Percentiles rank a stretch among this genome's conserved stretches.
Evolutionary conservation across 2,797 vertebrate genomes (phyloP).

Genomic region (Champsocephalus gunnari): DNA sequence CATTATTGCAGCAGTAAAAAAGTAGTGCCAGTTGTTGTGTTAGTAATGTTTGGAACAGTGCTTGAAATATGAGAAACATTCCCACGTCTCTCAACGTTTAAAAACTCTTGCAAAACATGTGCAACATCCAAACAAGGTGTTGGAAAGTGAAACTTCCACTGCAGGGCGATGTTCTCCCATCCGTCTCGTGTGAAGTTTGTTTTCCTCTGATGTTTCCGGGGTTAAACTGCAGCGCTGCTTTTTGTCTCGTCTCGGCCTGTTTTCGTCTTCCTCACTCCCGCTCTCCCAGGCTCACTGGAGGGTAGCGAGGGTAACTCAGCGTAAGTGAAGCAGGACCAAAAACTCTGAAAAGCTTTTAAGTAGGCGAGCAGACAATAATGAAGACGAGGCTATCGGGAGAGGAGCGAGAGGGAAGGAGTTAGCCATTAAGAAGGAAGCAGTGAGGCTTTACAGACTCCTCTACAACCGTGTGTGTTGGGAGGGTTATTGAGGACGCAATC

Average conservation of each 20-base stretch:
- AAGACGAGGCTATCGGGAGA: slow-evolving; percentile 60
- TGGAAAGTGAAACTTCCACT: neutral
- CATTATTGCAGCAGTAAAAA: neutral
- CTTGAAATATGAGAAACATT: slow-evolving; percentile 6
- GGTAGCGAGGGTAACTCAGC: slow-evolving; percentile 51
- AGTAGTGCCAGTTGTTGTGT: neutral
- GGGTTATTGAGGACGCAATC: slow-evolving; percentile 47
- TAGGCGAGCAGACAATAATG: slow-evolving; percentile 65
- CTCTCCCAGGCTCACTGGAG: slow-evolving; percentile 51
- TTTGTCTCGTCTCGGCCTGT: neutral
- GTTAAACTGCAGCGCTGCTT: neutral
- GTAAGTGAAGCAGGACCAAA: slow-evolving; percentile 54
- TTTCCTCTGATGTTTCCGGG: neutral
- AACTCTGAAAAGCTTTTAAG: slow-evolving; percentile 80
- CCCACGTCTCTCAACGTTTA: neutral
- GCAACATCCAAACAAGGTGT: neutral
- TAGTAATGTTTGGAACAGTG: neutral
- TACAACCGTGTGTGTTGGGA: slow-evolving; percentile 31
- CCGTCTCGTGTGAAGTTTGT: slow-evolving; percentile 11
- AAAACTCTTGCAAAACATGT: neutral
- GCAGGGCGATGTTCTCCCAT: neutral
- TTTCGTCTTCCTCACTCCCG: neutral
- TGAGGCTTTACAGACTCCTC: slow-evolving; percentile 31
- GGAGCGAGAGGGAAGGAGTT: slow-evolving; percentile 48
- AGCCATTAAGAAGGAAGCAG: slow-evolving; percentile 62